A percentile compares a stretch with the other conserved stretches of the same genome.
These are phyloP conservation scores for Drosophila lini DNA, from an alignment of 1,140 invertebrate genomes.

Conservation along the genomic window DNA sequence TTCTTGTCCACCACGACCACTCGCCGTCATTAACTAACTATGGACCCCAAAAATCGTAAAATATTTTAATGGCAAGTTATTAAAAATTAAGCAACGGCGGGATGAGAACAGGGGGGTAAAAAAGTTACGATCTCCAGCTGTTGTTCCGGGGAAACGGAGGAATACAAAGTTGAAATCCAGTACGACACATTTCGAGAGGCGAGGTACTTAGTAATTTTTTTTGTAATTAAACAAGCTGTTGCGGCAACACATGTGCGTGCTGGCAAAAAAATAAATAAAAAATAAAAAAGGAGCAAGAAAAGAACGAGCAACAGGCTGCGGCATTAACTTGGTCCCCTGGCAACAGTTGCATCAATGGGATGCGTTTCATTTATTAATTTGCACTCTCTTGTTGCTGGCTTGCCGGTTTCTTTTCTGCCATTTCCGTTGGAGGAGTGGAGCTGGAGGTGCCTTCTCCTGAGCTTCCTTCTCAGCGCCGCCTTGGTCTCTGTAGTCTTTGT, in stretches of 20 bases:
- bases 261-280: conserved; percentile 2
- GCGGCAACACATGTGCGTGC: conserved; percentile 69
- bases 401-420: conserved; percentile 12
- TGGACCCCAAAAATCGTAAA: conserved; percentile 57
- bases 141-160: conserved; percentile 23
- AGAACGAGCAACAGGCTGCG: conserved; percentile 31
- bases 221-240: conserved; percentile 73
- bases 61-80: conserved; percentile 58
- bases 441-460: conserved; percentile 29
- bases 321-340: conserved; percentile 11
- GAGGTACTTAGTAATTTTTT: conserved; percentile 9
- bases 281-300: conserved; percentile 2
- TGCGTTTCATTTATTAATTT: conserved; percentile 80
- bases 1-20: conserved; percentile 26
- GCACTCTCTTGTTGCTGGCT: conserved; percentile 48
- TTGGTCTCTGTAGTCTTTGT: conserved; percentile 24
- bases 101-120: conserved; percentile 25
- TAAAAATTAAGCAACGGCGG: conserved; percentile 61
- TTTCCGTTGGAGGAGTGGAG: conserved; percentile 20
- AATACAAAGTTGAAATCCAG: conserved; percentile 49
- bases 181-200: conserved; percentile 43
- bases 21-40: conserved; percentile 18
- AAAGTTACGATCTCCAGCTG: conserved; percentile 52
- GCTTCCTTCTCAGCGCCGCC: conserved; percentile 16
- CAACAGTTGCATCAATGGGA: conserved; percentile 73